phyloP scores from a whole-genome alignment of 1,140 invertebrate genomes.

The Lasaia peninsularis region DNA sequence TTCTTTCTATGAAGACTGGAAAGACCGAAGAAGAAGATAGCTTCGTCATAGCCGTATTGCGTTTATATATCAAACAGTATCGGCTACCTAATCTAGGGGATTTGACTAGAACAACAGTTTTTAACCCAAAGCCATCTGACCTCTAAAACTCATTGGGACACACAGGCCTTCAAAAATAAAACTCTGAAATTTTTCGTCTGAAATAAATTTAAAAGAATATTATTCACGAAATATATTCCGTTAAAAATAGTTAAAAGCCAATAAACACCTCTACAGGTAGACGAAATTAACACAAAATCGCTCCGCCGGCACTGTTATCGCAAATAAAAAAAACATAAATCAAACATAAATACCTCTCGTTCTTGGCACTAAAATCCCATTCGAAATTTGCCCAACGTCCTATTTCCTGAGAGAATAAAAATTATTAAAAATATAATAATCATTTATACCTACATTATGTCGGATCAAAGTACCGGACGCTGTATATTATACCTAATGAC shows the following conservation, averaged over 20 bases:
- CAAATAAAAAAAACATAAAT: not conserved
- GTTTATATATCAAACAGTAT: no score
- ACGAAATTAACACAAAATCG: not conserved
- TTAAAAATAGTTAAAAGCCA: not conserved
- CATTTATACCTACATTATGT: conserved; percentile 7
- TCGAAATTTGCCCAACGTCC: not conserved
- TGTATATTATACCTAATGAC: conserved; percentile 30
- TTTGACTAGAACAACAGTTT: no score
- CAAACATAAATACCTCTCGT: conserved; percentile 5
- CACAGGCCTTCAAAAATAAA: no score
- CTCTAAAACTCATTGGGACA: no score
- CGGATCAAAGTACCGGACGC: conserved; percentile 30
- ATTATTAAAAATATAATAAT: conserved; percentile 4
- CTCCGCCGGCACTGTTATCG: not conserved
- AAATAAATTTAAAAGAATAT: no score
- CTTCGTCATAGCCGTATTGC: no score
- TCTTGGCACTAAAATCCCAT: conserved; percentile 8
- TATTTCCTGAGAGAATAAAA: not conserved
- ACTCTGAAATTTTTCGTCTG: no score
- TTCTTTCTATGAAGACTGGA: no score
- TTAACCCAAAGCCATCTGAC: no score
- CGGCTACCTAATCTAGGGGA: no score
- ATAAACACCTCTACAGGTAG: not conserved
- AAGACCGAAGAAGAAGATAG: no score
- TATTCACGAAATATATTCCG: no score